phyloP scores from a whole-genome alignment of 2,888 invertebrate species.

The Phragmatobia fuliginosa region DNA sequence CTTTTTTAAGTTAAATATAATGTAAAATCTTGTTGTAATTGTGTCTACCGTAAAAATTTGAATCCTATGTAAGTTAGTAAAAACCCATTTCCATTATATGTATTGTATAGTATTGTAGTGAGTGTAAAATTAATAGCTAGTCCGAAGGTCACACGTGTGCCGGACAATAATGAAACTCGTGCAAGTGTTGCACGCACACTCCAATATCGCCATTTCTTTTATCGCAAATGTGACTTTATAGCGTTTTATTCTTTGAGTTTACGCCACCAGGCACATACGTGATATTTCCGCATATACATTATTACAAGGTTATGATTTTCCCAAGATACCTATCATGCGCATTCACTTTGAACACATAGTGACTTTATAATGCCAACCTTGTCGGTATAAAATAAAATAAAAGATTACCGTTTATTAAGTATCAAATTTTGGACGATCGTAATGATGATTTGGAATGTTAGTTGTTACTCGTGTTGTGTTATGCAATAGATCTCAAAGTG shows the following conservation, averaged over 20 bases:
- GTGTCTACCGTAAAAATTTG: background rate
- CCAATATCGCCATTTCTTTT: conserved; percentile 54
- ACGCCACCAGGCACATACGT: conserved; percentile 32
- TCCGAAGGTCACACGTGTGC: conserved; percentile 74
- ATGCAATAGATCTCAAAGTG: conserved; percentile 46
- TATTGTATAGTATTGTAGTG: conserved; percentile 6
- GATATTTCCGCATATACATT: conserved; percentile 49
- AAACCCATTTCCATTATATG: background rate
- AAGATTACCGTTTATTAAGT: background rate
- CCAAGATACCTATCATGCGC: conserved; percentile 9
- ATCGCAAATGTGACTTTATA: conserved; percentile 49
- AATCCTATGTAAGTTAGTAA: background rate
- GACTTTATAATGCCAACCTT: background rate
- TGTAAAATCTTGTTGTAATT: background rate
- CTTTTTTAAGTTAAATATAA: no score
- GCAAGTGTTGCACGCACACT: conserved; percentile 56
- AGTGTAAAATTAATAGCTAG: conserved; percentile 53
- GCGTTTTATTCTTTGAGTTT: conserved; percentile 42
- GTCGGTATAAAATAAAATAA: background rate
- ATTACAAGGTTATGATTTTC: conserved; percentile 30
- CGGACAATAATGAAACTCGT: conserved; percentile 67
- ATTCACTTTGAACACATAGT: conserved; percentile 10
- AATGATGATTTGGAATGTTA: background rate
- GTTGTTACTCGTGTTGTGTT: conserved; percentile 15
- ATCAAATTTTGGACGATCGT: background rate